Conservation (phyloP, 2,888 invertebrate genomes). For the Sicus ferrugineus region DNA sequence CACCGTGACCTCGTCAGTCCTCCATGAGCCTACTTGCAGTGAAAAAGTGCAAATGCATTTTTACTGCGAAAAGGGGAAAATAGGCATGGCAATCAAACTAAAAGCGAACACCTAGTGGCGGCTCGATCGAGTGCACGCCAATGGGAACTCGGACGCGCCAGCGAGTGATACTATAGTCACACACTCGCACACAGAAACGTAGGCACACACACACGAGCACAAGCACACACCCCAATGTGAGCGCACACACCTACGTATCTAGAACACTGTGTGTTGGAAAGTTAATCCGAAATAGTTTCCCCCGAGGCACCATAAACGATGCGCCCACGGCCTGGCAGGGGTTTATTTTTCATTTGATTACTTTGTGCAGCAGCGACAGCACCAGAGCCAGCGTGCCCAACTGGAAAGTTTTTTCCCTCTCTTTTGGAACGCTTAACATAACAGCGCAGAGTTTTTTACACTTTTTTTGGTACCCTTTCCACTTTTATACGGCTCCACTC, state of each 20-base stretch:
- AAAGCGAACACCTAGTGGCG: conserved; percentile 45
- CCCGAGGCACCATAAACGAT: conserved; percentile 26
- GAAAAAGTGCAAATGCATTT: too few species aligned
- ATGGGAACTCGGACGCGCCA: conserved; percentile 1
- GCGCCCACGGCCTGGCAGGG: conserved; percentile 17
- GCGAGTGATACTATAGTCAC: conserved; percentile 13
- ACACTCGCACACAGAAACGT: background rate
- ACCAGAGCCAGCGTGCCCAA: background rate
- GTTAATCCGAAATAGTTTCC: conserved; percentile 34
- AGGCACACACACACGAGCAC: background rate
- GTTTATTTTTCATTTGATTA: conserved; percentile 33
- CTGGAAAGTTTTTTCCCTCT: background rate
- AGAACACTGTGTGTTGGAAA: conserved; percentile 26
- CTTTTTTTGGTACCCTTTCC: conserved; percentile 3
- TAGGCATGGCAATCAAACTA: conserved; percentile 60
- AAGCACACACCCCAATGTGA: background rate
- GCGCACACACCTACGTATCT: background rate
- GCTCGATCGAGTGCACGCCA: conserved; percentile 6
- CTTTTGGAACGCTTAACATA: conserved; percentile 15
- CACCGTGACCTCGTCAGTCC: too few species aligned
- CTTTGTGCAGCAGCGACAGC: conserved; percentile 17
- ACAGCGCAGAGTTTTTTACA: conserved; percentile 17
- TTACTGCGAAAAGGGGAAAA: conserved; percentile 47
- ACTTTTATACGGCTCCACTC: background rate
- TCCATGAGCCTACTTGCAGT: too few species aligned